A percentile compares a stretch with the other conserved stretches of the same genome.
Conservation (phyloP, 2,797 vertebrate species). For the Melanotaenia nigrans region DNA sequence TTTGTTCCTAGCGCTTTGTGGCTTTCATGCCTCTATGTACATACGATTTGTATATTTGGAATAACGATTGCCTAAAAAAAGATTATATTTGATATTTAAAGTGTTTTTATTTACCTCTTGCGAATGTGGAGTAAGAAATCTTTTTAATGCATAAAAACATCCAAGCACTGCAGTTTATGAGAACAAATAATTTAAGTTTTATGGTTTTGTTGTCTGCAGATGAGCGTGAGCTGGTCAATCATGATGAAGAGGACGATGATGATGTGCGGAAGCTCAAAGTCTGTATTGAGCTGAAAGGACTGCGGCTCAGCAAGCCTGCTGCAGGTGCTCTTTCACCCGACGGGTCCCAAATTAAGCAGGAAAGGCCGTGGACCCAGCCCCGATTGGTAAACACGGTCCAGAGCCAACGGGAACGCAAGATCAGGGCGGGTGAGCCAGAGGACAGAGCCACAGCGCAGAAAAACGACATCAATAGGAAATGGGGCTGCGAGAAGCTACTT, state of each 20-base stretch:
- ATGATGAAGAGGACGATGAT: conserved; percentile 58
- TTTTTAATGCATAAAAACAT: background rate
- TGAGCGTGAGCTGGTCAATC: conserved; percentile 74
- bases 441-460: conserved; percentile 87
- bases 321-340: conserved; percentile 67
- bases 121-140: background rate
- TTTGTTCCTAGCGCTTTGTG: conserved; percentile 37
- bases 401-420: conserved; percentile 79
- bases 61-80: background rate
- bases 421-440: conserved; percentile 85
- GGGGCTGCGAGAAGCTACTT: conserved; percentile 88
- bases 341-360: conserved; percentile 65
- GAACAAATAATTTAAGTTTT: no score
- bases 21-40: conserved; percentile 16
- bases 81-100: background rate
- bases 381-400: conserved; percentile 72
- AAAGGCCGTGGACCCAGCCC: conserved; percentile 62
- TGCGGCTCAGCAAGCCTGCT: conserved; percentile 94
- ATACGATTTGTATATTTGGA: conserved; percentile 10
- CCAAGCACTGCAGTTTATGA: background rate
- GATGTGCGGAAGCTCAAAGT: conserved; percentile 98
- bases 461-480: conserved; percentile 90
- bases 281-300: conserved; percentile 97
- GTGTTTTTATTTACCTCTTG: background rate
- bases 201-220: conserved; percentile 39